A percentile compares a stretch with the other conserved stretches of the same genome.
phyloP scores from a whole-genome alignment of 1,140 invertebrate species.

The Sycophila sp. region DNA sequence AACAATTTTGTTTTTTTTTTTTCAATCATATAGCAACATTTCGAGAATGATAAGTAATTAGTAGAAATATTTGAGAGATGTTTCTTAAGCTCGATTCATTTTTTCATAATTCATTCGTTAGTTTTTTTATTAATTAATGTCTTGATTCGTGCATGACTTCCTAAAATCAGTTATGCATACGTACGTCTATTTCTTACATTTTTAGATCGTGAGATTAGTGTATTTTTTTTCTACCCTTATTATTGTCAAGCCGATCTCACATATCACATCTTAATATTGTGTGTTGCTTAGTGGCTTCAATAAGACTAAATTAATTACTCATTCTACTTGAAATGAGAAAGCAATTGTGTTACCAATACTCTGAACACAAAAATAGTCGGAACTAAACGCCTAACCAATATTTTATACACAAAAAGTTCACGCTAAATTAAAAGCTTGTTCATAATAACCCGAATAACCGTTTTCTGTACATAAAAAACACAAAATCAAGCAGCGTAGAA shows the following conservation, averaged over 20 bases:
- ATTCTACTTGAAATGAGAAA: neutral
- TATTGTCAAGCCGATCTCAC: slow-evolving; percentile 1
- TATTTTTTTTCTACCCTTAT: neutral
- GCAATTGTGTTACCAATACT: slow-evolving; percentile 7
- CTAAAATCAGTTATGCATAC: slow-evolving; percentile 28
- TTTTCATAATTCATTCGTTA: slow-evolving; percentile 28
- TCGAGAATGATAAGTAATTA: slow-evolving; percentile 23
- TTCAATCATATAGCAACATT: slow-evolving; percentile 9
- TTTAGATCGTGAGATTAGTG: slow-evolving; percentile 5
- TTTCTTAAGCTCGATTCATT: slow-evolving; percentile 17
- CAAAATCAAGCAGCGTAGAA: slow-evolving; percentile 17
- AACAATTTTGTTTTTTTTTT: slow-evolving; percentile 16
- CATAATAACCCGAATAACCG: neutral
- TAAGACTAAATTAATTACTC: neutral
- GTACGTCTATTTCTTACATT: neutral
- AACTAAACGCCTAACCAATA: no score
- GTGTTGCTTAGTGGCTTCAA: neutral
- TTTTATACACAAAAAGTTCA: neutral
- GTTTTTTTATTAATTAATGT: slow-evolving; percentile 28
- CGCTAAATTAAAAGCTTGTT: neutral
- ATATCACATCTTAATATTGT: neutral
- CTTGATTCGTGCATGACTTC: slow-evolving; percentile 43
- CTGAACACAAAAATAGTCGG: neutral
- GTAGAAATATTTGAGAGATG: slow-evolving; percentile 21
- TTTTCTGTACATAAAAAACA: slow-evolving; percentile 12